These are phyloP conservation scores for Buphagus erythrorhynchus DNA, from an alignment of 2,797 vertebrate genomes.

Conservation along the genomic window DNA sequence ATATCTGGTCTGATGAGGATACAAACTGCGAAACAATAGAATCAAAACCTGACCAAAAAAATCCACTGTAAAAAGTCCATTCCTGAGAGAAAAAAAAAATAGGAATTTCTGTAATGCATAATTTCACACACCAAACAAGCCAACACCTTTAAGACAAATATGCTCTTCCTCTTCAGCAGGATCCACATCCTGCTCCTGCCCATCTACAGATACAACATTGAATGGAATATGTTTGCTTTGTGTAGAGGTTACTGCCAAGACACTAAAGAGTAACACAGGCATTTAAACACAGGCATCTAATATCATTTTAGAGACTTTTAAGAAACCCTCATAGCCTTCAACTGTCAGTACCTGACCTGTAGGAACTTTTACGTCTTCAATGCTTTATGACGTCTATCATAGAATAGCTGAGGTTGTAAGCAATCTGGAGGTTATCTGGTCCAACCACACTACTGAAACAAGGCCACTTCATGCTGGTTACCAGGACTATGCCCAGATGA, in stretches of 20 bases:
- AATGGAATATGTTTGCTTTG: not conserved
- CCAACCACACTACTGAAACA: not conserved
- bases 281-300: not conserved
- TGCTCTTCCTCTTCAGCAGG: not conserved
- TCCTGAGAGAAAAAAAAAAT: not conserved
- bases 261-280: not conserved
- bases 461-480: not conserved
- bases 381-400: not conserved
- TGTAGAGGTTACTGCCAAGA: not conserved
- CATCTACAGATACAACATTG: not conserved
- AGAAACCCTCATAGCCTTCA: not conserved
- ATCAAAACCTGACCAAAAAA: not conserved
- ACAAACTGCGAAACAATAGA: not conserved
- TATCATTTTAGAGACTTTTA: not conserved
- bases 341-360: not conserved
- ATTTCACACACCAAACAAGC: not conserved
- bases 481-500: not conserved
- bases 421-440: not conserved
- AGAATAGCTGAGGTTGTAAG: not conserved
- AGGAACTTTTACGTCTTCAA: not conserved
- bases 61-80: not conserved
- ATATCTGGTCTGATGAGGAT: not conserved
- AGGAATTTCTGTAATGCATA: not conserved
- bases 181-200: slow-evolving; percentile 9
- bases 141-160: not conserved